Percentiles rank a stretch among this genome's conserved stretches.
Evolutionary conservation across 2,888 invertebrate genomes (phyloP).

Genomic region (Drosophila colorata): DNA sequence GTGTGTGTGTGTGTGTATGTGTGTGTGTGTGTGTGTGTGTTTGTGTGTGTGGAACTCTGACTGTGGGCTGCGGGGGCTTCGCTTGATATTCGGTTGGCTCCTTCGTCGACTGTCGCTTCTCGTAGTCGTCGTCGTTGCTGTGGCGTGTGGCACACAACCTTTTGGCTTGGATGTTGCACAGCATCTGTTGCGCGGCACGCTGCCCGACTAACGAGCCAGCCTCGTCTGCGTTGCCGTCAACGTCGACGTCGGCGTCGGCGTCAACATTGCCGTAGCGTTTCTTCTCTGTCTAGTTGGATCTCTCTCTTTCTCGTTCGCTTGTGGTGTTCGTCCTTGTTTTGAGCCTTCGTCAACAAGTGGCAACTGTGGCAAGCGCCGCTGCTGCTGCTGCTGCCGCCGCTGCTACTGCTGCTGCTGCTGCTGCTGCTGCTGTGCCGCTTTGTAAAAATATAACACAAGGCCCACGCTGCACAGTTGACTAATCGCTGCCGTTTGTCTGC

Average conservation of each 20-base stretch:
- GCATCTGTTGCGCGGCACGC: conserved; percentile 75
- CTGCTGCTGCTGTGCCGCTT: conserved; percentile 14
- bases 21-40: neutral
- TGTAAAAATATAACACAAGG: conserved; percentile 36
- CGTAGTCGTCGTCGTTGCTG: conserved; percentile 9
- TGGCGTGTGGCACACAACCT: conserved; percentile 65
- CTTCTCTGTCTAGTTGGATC: neutral
- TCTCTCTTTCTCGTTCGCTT: neutral
- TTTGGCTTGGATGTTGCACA: conserved; percentile 73
- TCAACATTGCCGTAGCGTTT: no score
- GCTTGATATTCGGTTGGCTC: neutral
- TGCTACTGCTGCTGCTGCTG: conserved; percentile 14
- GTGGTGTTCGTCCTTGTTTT: conserved; percentile 17
- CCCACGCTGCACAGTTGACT: conserved; percentile 63
- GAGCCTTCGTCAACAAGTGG: conserved; percentile 53
- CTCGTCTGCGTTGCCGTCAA: conserved; percentile 25
- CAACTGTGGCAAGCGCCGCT: conserved; percentile 30
- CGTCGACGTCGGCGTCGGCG: conserved; percentile 11
- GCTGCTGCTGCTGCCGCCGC: conserved; percentile 10
- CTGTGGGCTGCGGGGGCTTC: neutral
- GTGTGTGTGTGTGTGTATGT: conserved; percentile 14
- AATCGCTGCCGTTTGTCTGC: conserved; percentile 57
- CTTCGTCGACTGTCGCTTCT: conserved; percentile 8
- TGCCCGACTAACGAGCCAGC: conserved; percentile 62
- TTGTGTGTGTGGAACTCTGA: neutral